These are phyloP conservation scores for Trachelus troglodyta DNA, from an alignment of 2,888 invertebrate genomes.

Conservation along the genomic window DNA sequence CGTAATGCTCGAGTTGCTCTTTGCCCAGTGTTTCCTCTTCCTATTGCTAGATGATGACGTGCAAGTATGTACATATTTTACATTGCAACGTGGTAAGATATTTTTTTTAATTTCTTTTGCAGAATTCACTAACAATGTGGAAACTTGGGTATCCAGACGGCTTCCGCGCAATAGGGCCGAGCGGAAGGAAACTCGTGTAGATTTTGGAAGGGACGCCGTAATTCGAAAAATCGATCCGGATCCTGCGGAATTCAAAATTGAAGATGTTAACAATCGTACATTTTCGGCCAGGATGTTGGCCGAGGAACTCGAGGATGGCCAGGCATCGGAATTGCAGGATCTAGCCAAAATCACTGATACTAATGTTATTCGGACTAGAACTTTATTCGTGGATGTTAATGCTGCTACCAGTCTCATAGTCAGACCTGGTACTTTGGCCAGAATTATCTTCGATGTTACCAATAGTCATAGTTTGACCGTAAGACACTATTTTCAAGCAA, in stretches of 20 bases:
- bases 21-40: constrained; percentile 44
- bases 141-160: background rate
- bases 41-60: constrained; percentile 12
- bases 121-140: background rate
- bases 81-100: background rate
- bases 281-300: constrained; percentile 3
- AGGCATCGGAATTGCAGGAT: constrained; percentile 37
- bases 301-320: background rate
- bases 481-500: constrained; percentile 72
- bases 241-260: background rate
- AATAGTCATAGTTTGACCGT: constrained; percentile 73
- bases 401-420: constrained; percentile 49
- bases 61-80: background rate
- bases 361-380: constrained; percentile 33
- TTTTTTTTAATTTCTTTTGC: constrained; percentile 1
- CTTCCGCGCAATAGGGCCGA: background rate
- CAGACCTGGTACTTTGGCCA: constrained; percentile 40
- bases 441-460: constrained; percentile 78
- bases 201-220: background rate
- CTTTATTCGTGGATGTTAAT: constrained; percentile 49
- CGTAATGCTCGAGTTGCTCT: constrained; percentile 50
- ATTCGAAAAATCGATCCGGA: constrained; percentile 4
- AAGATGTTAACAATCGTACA: background rate
- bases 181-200: background rate
- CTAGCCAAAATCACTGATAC: constrained; percentile 30